These are phyloP conservation scores for Diorhabda elongata DNA, from an alignment of 1,140 invertebrate genomes.

Conservation along the genomic window DNA sequence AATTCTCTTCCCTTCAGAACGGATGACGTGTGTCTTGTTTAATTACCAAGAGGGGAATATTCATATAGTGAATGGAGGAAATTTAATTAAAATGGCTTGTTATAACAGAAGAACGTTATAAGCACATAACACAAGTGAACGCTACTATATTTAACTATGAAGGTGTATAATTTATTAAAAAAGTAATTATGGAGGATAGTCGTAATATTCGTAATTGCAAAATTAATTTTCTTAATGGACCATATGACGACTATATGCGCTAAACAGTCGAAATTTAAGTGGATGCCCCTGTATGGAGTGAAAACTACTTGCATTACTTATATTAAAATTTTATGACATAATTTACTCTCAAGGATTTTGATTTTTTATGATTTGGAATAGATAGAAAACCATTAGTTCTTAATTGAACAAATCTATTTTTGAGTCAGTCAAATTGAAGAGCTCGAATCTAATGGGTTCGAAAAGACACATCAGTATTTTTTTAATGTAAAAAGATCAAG, in stretches of 20 bases:
- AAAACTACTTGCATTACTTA: not conserved
- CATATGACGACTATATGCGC: constrained; percentile 15
- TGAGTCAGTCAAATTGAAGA: too few relatives aligned
- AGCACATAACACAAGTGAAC: constrained; percentile 17
- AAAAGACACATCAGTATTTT: too few relatives aligned
- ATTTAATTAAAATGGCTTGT: constrained; percentile 31
- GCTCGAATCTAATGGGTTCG: too few relatives aligned
- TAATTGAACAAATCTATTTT: too few relatives aligned
- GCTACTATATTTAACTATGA: constrained; percentile 10
- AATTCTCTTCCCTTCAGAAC: constrained; percentile 23
- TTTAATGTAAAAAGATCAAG: too few relatives aligned
- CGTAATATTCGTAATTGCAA: constrained; percentile 19
- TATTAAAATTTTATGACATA: not conserved
- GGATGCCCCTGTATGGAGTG: not conserved
- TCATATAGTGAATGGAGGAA: constrained; percentile 28
- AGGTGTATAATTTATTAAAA: constrained; percentile 22
- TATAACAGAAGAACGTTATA: constrained; percentile 20
- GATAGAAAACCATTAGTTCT: too few relatives aligned
- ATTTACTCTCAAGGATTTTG: not conserved
- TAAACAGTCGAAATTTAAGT: constrained; percentile 12
- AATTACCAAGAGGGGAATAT: constrained; percentile 29
- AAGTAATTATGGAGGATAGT: constrained; percentile 17
- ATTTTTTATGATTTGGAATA: too few relatives aligned
- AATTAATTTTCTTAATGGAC: constrained; percentile 20
- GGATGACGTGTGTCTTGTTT: constrained; percentile 31